A percentile compares a stretch with the other conserved stretches of the same genome.
These are phyloP conservation scores for Yponomeuta evonymella DNA, from an alignment of 2,888 invertebrate species.

Conservation along the genomic window DNA sequence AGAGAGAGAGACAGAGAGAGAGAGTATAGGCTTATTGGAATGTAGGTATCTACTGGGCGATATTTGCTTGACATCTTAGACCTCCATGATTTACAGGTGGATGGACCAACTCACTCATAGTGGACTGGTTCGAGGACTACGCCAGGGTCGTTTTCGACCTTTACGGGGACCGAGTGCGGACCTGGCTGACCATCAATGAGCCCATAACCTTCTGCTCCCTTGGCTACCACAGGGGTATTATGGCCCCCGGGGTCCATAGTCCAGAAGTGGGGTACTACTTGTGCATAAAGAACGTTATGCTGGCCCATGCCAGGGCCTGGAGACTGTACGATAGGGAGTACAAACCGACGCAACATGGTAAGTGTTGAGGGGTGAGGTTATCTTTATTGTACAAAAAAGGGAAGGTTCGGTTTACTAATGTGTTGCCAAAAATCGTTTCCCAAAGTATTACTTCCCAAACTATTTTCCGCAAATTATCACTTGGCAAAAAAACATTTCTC, in stretches of 20 bases:
- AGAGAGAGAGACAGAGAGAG: too few species aligned
- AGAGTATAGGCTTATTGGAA: neutral
- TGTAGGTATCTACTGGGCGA: neutral
- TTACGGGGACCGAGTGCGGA: constrained; percentile 77
- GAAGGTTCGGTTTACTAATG: too few species aligned
- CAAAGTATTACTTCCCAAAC: too few species aligned
- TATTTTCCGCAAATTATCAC: too few species aligned
- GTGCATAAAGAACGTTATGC: constrained; percentile 79
- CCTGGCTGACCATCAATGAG: constrained; percentile 86
- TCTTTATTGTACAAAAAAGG: too few species aligned
- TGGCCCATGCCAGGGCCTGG: constrained; percentile 81
- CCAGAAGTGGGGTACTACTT: constrained; percentile 72
- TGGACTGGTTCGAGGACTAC: constrained; percentile 79
- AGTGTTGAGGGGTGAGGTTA: constrained; percentile 20
- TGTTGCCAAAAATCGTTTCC: too few species aligned
- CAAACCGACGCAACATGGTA: constrained; percentile 63
- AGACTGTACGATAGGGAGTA: constrained; percentile 77
- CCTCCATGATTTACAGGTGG: constrained; percentile 60
- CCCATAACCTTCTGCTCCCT: constrained; percentile 62
- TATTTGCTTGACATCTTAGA: neutral
- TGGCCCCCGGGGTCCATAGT: constrained; percentile 43
- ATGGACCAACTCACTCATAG: constrained; percentile 78
- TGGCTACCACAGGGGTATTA: constrained; percentile 50
- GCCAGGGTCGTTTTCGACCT: constrained; percentile 72
- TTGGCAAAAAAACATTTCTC: too few species aligned